phyloP scores from a whole-genome alignment of 2,888 invertebrate genomes.

The Mythimna loreyi region DNA sequence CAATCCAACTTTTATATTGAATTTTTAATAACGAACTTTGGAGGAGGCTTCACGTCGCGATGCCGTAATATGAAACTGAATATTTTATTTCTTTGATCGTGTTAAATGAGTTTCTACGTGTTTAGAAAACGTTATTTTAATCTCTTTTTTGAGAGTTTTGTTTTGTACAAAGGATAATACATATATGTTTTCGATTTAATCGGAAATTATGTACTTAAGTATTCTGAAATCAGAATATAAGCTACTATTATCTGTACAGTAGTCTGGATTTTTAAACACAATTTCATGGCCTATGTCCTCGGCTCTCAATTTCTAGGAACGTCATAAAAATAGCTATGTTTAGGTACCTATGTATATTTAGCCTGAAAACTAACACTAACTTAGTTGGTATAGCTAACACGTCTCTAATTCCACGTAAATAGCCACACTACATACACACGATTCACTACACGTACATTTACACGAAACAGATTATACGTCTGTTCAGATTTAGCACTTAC shows the following conservation, averaged over 20 bases:
- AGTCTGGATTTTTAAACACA: not conserved
- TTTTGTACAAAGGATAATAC: not conserved
- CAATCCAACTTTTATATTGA: constrained; percentile 72
- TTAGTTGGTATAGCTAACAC: not conserved
- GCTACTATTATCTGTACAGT: not conserved
- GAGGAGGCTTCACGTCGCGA: constrained; percentile 31
- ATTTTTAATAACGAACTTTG: constrained; percentile 69
- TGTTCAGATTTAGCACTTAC: constrained; percentile 1
- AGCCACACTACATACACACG: too few species aligned
- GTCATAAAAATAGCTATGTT: not conserved
- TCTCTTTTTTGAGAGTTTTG: not conserved
- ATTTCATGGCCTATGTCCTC: not conserved
- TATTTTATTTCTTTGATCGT: constrained; percentile 59
- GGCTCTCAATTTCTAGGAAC: not conserved
- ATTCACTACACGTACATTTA: not conserved
- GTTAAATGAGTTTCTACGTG: constrained; percentile 49
- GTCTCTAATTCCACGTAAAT: not conserved
- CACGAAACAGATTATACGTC: not conserved
- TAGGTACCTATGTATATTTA: not conserved
- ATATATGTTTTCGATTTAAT: not conserved
- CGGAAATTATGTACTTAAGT: not conserved
- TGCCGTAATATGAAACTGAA: constrained; percentile 58
- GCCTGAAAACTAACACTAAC: not conserved
- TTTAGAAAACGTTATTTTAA: constrained; percentile 22
- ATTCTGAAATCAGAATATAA: not conserved